Conservation (phyloP, 2,113 vertebrate species). For the Tachycineta bicolor region DNA sequence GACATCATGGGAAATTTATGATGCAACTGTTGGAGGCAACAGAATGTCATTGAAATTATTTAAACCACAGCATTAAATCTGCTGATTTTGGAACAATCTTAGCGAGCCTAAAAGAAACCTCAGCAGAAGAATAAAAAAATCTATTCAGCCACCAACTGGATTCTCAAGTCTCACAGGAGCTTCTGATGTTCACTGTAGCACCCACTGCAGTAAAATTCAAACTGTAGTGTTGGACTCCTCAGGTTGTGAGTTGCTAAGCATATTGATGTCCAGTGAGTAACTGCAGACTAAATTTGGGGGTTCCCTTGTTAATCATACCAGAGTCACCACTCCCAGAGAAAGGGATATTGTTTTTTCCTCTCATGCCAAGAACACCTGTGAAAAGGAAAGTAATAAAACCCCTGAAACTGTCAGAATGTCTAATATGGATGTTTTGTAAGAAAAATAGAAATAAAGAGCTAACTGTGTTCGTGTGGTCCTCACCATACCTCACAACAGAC, state of each 20-base stretch:
- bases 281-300: not conserved
- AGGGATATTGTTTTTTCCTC: not conserved
- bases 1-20: not conserved
- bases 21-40: not conserved
- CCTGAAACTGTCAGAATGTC: not conserved
- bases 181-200: not conserved
- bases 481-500: not conserved
- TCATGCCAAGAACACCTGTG: not conserved
- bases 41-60: not conserved
- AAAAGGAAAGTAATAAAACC: not conserved
- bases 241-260: not conserved
- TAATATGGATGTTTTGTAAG: accelerated
- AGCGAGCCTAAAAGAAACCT: not conserved
- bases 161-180: not conserved
- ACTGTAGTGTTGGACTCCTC: not conserved
- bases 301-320: not conserved
- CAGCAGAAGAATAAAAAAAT: not conserved
- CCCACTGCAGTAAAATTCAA: not conserved
- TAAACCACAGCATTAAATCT: not conserved
- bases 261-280: not conserved
- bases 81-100: not conserved
- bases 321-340: not conserved
- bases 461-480: not conserved
- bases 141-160: not conserved
- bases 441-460: not conserved